phyloP scores from a whole-genome alignment of 2,797 vertebrate genomes.

The Petrocephalus schoutedeni region DNA sequence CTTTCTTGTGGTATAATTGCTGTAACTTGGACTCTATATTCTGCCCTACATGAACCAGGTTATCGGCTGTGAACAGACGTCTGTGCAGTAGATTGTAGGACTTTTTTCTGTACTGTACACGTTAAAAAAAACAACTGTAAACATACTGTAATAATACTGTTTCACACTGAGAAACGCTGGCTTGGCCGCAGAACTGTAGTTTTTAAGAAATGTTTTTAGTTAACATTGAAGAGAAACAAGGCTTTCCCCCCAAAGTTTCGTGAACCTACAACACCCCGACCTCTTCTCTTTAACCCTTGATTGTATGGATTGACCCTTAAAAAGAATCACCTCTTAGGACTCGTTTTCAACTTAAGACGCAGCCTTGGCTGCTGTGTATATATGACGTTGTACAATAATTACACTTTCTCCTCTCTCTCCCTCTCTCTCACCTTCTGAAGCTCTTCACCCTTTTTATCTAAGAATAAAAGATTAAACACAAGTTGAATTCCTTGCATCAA shows the following conservation, averaged over 20 bases:
- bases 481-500: constrained; percentile 69
- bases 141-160: constrained; percentile 84
- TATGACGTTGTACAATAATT: constrained; percentile 99
- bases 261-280: constrained; percentile 99
- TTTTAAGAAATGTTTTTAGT: constrained; percentile 96
- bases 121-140: constrained; percentile 78
- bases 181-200: constrained; percentile 84
- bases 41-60: constrained; percentile 78
- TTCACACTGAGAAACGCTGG: constrained; percentile 78
- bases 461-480: constrained; percentile 65
- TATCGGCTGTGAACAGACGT: constrained; percentile 78
- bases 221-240: constrained; percentile 87
- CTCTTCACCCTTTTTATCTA: constrained; percentile 68
- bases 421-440: constrained; percentile 67
- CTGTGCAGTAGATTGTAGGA: constrained; percentile 98
- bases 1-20: constrained; percentile 80
- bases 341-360: constrained; percentile 98
- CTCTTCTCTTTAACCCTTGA: constrained; percentile 97
- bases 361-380: constrained; percentile 96
- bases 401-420: constrained; percentile 73
- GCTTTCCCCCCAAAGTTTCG: constrained; percentile 99
- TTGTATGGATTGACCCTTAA: constrained; percentile 96
- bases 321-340: constrained; percentile 98
- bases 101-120: constrained; percentile 93
- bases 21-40: constrained; percentile 75